Evolutionary conservation across 2,113 vertebrate genomes (phyloP), one percentile per base, ranked within the genome.

Genomic region (Dinomys branickii): DNA sequence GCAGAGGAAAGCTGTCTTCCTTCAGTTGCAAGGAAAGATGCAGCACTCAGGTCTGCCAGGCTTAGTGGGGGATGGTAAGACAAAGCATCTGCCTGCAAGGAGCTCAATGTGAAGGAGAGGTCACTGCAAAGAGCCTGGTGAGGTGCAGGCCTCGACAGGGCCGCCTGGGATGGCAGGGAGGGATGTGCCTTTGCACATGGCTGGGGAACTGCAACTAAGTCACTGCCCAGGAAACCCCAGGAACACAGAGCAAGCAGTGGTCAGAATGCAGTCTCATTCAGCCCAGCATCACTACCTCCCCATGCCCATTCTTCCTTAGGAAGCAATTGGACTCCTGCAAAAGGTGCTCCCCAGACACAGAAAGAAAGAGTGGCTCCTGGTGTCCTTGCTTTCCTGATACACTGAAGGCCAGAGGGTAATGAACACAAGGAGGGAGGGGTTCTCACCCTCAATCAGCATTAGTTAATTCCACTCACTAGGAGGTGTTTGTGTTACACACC

Each of bases 141-240:
- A 50, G 47, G 47, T n/a, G 47, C 47, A 50, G 47, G n/a, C n/a
- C n/a, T n/a, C n/a, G n/a, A 7, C 1, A 0, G 17, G n/a, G 4
- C 7, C 5, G 35, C 17, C 3, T 20, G 67, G n/a, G 11, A 19
- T 17, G 0, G 17, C 9, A 28, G 3, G 6, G 14, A 38, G 50
- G 6, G 19, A 3, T 26, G 5, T 4, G 26, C 47, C 0, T 0
- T 3, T 41, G 20, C 3, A 0, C 2, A 2, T 0, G 1, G 17
- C 22, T 20, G 11, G 14, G 22, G 20, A 3, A 5, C 30, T 61
- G 1, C 20, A 4, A 3, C 2, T 6, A 1, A 38, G 0, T 58
- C n/a, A 13, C 2, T 9, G 16, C 19, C 50, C 14, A 20, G n/a
- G 10, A 52, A 14, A 0, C 19, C 1, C 9, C 1, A 4, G 4